Percentiles rank a stretch among this genome's conserved stretches.
phyloP scores from a whole-genome alignment of 2,888 invertebrate genomes.

The Atherix ibis region DNA sequence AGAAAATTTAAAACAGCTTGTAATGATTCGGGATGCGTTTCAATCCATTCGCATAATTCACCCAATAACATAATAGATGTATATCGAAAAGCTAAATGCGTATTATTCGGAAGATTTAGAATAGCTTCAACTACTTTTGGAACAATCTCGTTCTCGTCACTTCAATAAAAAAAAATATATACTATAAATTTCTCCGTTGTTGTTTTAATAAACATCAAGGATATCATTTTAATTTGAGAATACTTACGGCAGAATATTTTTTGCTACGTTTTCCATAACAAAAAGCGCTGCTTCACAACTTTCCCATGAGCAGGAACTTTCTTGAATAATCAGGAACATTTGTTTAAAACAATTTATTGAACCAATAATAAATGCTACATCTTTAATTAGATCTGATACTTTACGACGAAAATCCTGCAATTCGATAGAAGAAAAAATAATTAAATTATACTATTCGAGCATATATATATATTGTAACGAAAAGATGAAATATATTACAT shows the following conservation, averaged over 20 bases:
- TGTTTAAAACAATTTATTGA: constrained; percentile 82
- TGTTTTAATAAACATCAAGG: constrained; percentile 5
- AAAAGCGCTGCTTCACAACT: constrained; percentile 86
- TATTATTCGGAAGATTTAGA: constrained; percentile 61
- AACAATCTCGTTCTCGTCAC: constrained; percentile 80
- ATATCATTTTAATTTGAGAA: neutral
- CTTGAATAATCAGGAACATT: constrained; percentile 66
- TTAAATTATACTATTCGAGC: neutral
- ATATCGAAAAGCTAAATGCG: constrained; percentile 75
- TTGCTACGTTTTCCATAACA: constrained; percentile 88
- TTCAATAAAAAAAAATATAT: constrained; percentile 28
- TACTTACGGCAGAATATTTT: constrained; percentile 84
- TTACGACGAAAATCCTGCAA: constrained; percentile 58
- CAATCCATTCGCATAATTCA: constrained; percentile 91
- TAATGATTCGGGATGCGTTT: constrained; percentile 64
- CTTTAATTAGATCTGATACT: constrained; percentile 86
- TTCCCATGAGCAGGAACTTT: constrained; percentile 71
- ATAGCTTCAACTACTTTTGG: constrained; percentile 89
- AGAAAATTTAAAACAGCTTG: constrained; percentile 71
- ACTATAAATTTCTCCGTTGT: neutral
- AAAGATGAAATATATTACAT: constrained; percentile 33
- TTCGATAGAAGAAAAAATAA: neutral
- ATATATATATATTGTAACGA: constrained; percentile 1
- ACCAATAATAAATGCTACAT: constrained; percentile 91
- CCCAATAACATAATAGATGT: constrained; percentile 79